phyloP scores from a whole-genome alignment of 35 echinoderm and acorn worm species.

The Diadema setosum region DNA sequence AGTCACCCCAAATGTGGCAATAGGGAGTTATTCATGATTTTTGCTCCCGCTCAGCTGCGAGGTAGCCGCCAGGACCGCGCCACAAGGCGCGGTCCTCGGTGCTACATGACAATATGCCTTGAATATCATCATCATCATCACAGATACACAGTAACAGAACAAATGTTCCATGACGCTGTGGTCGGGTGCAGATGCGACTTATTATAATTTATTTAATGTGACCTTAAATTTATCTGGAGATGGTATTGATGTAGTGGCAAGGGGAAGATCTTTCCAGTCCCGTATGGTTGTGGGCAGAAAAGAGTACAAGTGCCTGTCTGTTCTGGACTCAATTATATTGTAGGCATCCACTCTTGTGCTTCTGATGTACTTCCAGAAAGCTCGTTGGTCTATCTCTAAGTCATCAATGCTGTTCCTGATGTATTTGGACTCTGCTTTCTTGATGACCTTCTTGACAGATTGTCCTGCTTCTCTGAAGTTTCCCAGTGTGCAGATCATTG shows the following conservation, averaged over 20 bases:
- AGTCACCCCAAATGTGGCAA: too few relatives aligned
- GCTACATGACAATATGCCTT: too few relatives aligned
- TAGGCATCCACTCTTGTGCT: too few relatives aligned
- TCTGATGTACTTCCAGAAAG: background rate
- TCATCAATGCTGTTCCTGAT: background rate
- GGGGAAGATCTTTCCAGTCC: background rate
- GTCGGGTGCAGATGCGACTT: background rate
- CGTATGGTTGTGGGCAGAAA: background rate
- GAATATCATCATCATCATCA: conserved; percentile 9
- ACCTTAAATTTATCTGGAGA: background rate
- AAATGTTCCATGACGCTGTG: background rate
- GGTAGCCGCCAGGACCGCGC: too few relatives aligned
- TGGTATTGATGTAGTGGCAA: background rate
- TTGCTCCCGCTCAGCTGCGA: too few relatives aligned
- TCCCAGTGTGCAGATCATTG: too few relatives aligned
- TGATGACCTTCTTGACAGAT: background rate
- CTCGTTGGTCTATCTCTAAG: background rate
- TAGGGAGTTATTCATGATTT: too few relatives aligned
- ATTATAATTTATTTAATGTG: background rate
- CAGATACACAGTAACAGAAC: background rate
- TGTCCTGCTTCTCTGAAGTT: background rate
- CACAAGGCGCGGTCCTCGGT: too few relatives aligned
- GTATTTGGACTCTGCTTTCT: background rate
- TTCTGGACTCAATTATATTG: too few relatives aligned
- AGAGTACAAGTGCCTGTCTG: too few relatives aligned